These are phyloP conservation scores for Crotalus helleri DNA, from an alignment of 2,113 vertebrate genomes.

Conservation along the genomic window DNA sequence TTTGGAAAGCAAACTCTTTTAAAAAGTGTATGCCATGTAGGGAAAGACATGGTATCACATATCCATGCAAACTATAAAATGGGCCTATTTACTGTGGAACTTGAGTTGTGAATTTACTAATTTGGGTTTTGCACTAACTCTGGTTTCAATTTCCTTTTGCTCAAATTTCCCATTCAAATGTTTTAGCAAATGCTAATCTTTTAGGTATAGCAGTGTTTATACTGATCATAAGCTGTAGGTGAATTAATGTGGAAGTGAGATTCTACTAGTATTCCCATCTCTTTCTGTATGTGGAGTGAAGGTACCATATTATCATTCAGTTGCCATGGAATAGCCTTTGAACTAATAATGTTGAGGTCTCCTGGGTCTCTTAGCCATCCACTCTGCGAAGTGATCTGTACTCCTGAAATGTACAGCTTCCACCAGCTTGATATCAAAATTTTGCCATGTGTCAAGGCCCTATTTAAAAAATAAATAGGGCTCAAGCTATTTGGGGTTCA, in stretches of 20 bases:
- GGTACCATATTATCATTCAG: not conserved
- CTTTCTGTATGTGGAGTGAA: not conserved
- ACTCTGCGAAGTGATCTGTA: not conserved
- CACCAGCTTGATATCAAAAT: not conserved
- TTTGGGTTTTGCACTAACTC: not conserved
- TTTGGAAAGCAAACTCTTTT: constrained; percentile 24
- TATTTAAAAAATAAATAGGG: not conserved
- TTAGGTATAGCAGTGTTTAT: constrained; percentile 19
- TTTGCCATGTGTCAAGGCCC: not conserved
- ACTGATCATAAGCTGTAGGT: not conserved
- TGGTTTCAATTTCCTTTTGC: constrained; percentile 37
- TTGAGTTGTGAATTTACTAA: constrained; percentile 31
- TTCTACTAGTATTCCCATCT: not conserved
- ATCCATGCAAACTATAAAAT: not conserved
- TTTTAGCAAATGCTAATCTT: constrained; percentile 15
- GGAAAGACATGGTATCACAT: not conserved
- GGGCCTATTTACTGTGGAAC: not conserved
- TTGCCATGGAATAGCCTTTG: not conserved
- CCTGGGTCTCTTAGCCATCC: not conserved
- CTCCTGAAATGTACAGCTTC: not conserved
- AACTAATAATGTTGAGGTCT: not conserved
- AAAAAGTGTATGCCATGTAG: not conserved
- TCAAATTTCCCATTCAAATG: constrained; percentile 21
- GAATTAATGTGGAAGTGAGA: not conserved
- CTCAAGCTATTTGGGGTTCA: not conserved